Conservation (phyloP, 2,888 invertebrate genomes). For the Papilio elwesi region DNA sequence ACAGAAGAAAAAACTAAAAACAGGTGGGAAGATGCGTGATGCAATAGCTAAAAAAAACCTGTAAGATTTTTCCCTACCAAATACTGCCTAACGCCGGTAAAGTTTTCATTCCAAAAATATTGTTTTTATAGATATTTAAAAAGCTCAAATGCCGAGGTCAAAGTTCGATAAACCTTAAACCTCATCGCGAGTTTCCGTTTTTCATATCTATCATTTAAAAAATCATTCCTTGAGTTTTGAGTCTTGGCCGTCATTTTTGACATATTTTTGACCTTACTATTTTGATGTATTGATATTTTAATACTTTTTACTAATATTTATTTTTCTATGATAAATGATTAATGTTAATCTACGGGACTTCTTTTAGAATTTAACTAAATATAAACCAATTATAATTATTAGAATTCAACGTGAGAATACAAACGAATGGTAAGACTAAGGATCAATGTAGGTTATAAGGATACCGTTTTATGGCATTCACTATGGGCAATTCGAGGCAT, state of each 20-base stretch:
- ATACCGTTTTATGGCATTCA: constrained; percentile 37
- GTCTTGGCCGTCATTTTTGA: not conserved
- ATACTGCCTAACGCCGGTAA: too few relatives aligned
- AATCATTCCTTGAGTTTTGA: not conserved
- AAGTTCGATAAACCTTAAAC: not conserved
- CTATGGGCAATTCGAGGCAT: constrained; percentile 27
- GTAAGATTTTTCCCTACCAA: too few relatives aligned
- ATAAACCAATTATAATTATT: not conserved
- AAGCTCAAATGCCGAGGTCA: not conserved
- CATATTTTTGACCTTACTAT: too few relatives aligned
- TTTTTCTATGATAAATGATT: too few relatives aligned
- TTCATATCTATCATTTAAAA: not conserved
- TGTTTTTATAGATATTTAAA: not conserved
- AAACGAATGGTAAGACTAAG: constrained; percentile 12
- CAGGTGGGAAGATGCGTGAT: too few relatives aligned
- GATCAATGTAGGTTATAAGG: constrained; percentile 33
- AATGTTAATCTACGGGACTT: too few relatives aligned
- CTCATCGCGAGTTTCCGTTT: not conserved
- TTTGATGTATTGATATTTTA: not conserved
- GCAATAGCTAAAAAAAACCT: too few relatives aligned
- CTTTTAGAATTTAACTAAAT: too few relatives aligned
- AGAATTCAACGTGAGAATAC: constrained; percentile 19
- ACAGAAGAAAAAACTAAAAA: too few relatives aligned
- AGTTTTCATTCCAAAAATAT: not conserved
- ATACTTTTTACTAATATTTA: not conserved